phyloP scores from a whole-genome alignment of 2,888 invertebrate species.

The Lochmaea capreae region DNA sequence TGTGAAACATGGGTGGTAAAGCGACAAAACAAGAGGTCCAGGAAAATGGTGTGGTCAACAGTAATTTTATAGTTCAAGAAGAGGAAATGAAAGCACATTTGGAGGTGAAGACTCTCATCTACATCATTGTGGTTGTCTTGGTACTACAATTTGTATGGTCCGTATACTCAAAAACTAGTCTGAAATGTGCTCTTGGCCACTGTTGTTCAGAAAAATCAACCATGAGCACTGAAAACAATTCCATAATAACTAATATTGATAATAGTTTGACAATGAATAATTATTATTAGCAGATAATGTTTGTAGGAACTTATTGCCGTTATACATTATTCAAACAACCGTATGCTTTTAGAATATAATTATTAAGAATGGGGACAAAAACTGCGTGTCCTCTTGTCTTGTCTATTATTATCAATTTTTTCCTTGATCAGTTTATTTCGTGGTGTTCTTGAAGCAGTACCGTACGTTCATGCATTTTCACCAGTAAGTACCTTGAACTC shows the following conservation, averaged over 20 bases:
- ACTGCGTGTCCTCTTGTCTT: not conserved
- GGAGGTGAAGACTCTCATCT: too few species aligned
- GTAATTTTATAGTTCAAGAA: too few species aligned
- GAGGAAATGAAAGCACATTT: too few species aligned
- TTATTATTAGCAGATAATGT: not conserved
- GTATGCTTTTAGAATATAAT: slow-evolving; percentile 13
- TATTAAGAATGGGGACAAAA: slow-evolving; percentile 19
- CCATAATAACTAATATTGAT: not conserved
- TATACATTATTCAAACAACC: slow-evolving; percentile 7
- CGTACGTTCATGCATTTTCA: not conserved
- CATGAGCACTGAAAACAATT: not conserved
- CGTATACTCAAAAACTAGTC: too few species aligned
- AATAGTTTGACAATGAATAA: not conserved
- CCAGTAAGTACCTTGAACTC: slow-evolving; percentile 1
- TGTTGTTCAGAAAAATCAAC: too few species aligned
- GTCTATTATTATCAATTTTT: slow-evolving; percentile 23
- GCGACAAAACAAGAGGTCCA: too few species aligned
- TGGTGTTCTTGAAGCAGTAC: slow-evolving; percentile 12
- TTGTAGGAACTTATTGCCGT: slow-evolving; percentile 1
- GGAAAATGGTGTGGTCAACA: too few species aligned
- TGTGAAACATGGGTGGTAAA: too few species aligned
- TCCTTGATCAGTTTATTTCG: slow-evolving; percentile 21
- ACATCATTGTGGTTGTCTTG: too few species aligned
- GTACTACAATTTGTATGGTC: too few species aligned
- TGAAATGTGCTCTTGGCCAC: too few species aligned